Evolutionary conservation across 2,113 vertebrate species (phyloP), one percentile per base, ranked within the genome.

Genomic region (Holacanthus passer): DNA sequence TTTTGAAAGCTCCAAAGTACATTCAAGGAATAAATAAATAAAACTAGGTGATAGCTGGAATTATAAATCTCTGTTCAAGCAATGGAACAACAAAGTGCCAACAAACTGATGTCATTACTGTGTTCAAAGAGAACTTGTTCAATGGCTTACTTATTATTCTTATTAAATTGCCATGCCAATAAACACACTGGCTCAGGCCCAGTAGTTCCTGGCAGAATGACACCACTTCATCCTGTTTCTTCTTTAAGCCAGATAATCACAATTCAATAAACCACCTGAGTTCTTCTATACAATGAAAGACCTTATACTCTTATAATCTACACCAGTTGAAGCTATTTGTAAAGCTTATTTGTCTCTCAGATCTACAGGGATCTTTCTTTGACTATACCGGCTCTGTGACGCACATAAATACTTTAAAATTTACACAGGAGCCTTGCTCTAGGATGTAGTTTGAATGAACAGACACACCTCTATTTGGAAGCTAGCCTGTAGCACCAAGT

Each of bases 401-500:
- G 68, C 80, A 85, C 24, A 65, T 7, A 63, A 47, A 50, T 71
- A 39, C 62, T 69, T 47, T 20, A 35, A 11, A 37, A 79, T 6
- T 41, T 81, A 88, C 86, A 89, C 76, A 86, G 75, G 59, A 78
- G 62, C 13, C 37, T 83, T 77, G 83, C 45, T 86, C 55, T 41
- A 9, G 19, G 69, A 72, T 55, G 45, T 12, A 32, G 50, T 31
- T 3, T 65, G 79, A 82, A 80, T 55, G 55, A 86, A 84, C 76
- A 81, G 69, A 85, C 89, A 87, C 83, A 17, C 90, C 87, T 88
- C 81, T 80, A 50, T 87, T 73, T 91, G 75, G 35, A 68, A 60
- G 45, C 52, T 10, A 24, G 39, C 55, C 59, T 71, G 19, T 4
- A 50, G 68, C 29, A 69, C 27, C n/a, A 41, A 79, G 59, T 16